A percentile compares a stretch with the other conserved stretches of the same genome.
Evolutionary conservation across 1,140 invertebrate species (phyloP).

Genomic region (Aricia agestis): DNA sequence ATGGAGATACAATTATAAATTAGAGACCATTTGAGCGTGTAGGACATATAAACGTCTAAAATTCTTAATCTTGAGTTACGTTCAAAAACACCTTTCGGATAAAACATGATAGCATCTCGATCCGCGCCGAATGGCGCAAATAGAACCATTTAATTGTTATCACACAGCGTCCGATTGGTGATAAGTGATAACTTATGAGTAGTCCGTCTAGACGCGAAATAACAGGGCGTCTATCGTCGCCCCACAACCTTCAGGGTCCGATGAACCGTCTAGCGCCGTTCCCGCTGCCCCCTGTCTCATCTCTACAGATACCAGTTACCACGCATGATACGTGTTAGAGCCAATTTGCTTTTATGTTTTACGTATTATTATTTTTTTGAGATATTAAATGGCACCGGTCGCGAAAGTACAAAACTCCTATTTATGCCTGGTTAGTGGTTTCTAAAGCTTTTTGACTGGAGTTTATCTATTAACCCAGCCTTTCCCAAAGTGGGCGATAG

Average conservation of each 20-base stretch:
- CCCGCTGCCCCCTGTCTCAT: conserved; percentile 24
- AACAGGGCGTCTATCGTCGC: conserved; percentile 40
- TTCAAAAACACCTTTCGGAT: too few relatives aligned
- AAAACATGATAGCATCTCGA: not conserved
- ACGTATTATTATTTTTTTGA: too few relatives aligned
- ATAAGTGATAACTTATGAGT: not conserved
- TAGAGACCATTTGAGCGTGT: too few relatives aligned
- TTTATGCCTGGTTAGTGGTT: too few relatives aligned
- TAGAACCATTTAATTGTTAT: not conserved
- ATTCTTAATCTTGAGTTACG: too few relatives aligned
- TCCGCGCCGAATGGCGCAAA: not conserved
- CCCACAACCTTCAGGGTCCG: conserved; percentile 44
- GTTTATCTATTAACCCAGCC: too few relatives aligned
- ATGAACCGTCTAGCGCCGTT: conserved; percentile 53
- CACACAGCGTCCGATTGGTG: not conserved
- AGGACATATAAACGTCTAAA: too few relatives aligned
- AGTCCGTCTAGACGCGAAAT: conserved; percentile 51
- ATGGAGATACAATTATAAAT: too few relatives aligned
- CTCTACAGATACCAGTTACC: conserved; percentile 11
- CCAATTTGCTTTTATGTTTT: not conserved
- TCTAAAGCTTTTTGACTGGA: too few relatives aligned
- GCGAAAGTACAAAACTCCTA: too few relatives aligned
- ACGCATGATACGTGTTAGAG: not conserved
- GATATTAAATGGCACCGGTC: too few relatives aligned
- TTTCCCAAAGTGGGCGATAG: too few relatives aligned